Evolutionary conservation across 2,797 vertebrate species (phyloP), one percentile per base, ranked within the genome.

Genomic region (Coranthus polyacanthus): DNA sequence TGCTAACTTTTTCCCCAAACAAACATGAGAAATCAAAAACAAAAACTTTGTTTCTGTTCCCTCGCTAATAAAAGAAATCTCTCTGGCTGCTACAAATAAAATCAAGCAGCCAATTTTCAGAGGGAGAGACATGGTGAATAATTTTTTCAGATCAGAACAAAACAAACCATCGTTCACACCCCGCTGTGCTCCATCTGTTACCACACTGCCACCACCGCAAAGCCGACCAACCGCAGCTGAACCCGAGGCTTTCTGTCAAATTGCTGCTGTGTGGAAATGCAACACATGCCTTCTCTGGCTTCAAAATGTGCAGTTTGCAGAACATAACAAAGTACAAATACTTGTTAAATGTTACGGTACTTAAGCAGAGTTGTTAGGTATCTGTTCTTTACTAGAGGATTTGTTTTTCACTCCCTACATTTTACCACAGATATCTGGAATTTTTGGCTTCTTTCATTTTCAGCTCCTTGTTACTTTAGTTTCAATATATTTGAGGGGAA

Each of bases 131-230:
- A 20, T 22, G 20, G 62, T 63, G 65, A 72, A 63, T 58, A 1
- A 36, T 44, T 59, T 63, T 47, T 52, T 16, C 4, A 5, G 53
- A 65, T 55, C 0, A 12, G 51, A 60, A 49, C 67, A 82, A 79
- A 64, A 29, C 65, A 53, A 62, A 69, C 29, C 44, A 65, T 75
- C 58, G 44, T 66, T 73, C 63, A 36, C 36, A 17, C 61, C 66
- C 69, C 0, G 57, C 79, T 64, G 79, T 60, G 79, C 62, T 74
- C 73, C 75, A 83, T 84, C 72, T 86, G 79, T 70, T 84, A 61
- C 60, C 69, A 47, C 34, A 24, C 26, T 7, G 67, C 43, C 36
- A 51, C 38, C 9, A 20, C 47, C 60, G 60, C 59, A 61, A 52
- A 66, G 72, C 49, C 10, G 10, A 63, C 15, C 52, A n/a, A 45